phyloP scores from a whole-genome alignment of 2,888 invertebrate species.

The Dysmachus trigonus region DNA sequence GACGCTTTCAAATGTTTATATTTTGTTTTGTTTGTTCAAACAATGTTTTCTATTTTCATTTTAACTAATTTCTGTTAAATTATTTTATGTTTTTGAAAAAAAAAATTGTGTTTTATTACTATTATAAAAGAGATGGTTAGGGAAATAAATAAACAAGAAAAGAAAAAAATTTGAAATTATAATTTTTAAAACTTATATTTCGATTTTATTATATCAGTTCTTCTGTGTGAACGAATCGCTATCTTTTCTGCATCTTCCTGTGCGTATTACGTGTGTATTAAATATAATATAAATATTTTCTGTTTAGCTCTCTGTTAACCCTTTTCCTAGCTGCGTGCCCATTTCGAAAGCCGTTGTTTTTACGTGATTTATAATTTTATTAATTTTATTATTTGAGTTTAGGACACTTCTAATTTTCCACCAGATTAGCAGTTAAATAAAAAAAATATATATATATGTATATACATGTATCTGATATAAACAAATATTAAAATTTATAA shows the following conservation, averaged over 20 bases:
- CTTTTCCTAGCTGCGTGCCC: not conserved
- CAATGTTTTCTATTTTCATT: not conserved
- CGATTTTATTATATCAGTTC: not conserved
- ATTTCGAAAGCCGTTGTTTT: not conserved
- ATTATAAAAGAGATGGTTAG: not conserved
- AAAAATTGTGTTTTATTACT: not conserved
- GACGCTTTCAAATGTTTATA: not conserved
- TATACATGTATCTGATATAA: too few species aligned
- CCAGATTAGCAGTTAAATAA: not conserved
- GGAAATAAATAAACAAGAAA: not conserved
- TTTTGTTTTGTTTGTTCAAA: not conserved
- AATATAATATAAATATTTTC: not conserved
- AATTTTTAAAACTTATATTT: not conserved
- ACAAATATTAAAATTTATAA: too few species aligned
- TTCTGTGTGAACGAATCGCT: constrained; percentile 47
- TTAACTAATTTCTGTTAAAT: not conserved
- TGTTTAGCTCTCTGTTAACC: not conserved
- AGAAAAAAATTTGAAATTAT: not conserved
- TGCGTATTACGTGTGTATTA: constrained; percentile 6
- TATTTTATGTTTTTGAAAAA: not conserved
- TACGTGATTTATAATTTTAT: not conserved
- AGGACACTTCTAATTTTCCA: not conserved
- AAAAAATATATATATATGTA: not conserved
- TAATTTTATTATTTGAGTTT: not conserved
- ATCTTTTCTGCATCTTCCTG: constrained; percentile 46